These are phyloP conservation scores for Zhuqinia jingwanae DNA, from an alignment of 2,888 invertebrate species.

Conservation along the genomic window DNA sequence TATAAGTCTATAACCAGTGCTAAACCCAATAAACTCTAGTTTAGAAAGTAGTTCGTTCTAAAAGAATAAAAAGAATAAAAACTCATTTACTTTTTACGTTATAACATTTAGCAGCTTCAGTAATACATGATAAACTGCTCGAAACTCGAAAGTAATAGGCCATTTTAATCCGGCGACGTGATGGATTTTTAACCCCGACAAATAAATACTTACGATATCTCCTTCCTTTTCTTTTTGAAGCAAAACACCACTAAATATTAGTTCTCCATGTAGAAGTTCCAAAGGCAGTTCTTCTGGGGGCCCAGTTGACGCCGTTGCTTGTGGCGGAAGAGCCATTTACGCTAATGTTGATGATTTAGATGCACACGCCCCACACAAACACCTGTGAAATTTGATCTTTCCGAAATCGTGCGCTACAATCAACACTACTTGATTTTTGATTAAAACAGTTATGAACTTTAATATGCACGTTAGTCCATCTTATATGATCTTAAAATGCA, in stretches of 20 bases:
- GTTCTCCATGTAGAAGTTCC: conserved; percentile 77
- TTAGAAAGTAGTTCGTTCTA: conserved; percentile 81
- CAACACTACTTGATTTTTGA: no score
- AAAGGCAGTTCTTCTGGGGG: conserved; percentile 75
- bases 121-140: neutral
- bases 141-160: no score
- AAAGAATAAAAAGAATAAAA: conserved; percentile 71
- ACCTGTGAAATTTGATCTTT: no score
- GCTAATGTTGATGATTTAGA: no score
- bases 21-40: conserved; percentile 83
- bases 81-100: neutral
- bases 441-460: no score
- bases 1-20: conserved; percentile 83
- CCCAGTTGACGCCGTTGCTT: neutral
- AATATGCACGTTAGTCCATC: no score
- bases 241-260: conserved; percentile 75
- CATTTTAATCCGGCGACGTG: no score
- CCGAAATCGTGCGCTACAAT: no score
- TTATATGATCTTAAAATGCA: no score
- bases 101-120: neutral
- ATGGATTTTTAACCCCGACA: neutral
- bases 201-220: conserved; percentile 64
- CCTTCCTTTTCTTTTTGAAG: conserved; percentile 68
- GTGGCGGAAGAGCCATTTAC: conserved; percentile 57
- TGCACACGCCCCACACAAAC: no score